These are phyloP conservation scores for Macaria notata DNA, from an alignment of 2,888 invertebrate genomes.

Conservation along the genomic window DNA sequence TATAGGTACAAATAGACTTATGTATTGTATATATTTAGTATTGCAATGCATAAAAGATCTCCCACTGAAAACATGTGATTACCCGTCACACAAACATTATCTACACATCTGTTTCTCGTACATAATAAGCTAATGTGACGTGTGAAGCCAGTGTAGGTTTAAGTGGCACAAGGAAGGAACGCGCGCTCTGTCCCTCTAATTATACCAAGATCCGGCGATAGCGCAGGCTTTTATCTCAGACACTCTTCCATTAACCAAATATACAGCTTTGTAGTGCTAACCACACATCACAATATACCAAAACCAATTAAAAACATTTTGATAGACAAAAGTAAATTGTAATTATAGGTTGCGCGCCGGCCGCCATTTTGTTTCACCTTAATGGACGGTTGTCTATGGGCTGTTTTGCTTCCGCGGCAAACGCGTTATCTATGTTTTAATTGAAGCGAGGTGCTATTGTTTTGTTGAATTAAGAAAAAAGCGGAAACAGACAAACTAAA, in stretches of 20 bases:
- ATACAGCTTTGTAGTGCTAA: constrained; percentile 76
- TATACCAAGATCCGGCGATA: constrained; percentile 72
- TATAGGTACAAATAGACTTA: no score
- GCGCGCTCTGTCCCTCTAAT: constrained; percentile 70
- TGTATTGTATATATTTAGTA: no score
- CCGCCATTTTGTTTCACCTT: constrained; percentile 61
- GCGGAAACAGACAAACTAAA: constrained; percentile 42
- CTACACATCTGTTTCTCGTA: constrained; percentile 41
- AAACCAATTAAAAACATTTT: constrained; percentile 79
- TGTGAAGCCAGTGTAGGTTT: constrained; percentile 67
- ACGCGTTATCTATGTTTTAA: constrained; percentile 55
- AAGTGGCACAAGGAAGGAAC: constrained; percentile 72
- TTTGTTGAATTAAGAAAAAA: constrained; percentile 47
- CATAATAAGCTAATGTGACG: constrained; percentile 57
- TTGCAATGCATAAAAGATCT: no score
- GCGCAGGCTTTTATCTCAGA: constrained; percentile 76
- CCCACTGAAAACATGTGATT: no score
- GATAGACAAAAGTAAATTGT: constrained; percentile 75
- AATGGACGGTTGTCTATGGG: constrained; percentile 60
- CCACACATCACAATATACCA: constrained; percentile 73
- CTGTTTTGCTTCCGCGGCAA: constrained; percentile 62
- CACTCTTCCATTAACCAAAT: constrained; percentile 81
- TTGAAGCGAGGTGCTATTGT: constrained; percentile 53
- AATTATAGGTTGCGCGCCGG: constrained; percentile 58
- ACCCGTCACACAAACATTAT: constrained; percentile 10